phyloP scores from a whole-genome alignment of 2,113 vertebrate genomes.

The Engraulis encrasicolus region DNA sequence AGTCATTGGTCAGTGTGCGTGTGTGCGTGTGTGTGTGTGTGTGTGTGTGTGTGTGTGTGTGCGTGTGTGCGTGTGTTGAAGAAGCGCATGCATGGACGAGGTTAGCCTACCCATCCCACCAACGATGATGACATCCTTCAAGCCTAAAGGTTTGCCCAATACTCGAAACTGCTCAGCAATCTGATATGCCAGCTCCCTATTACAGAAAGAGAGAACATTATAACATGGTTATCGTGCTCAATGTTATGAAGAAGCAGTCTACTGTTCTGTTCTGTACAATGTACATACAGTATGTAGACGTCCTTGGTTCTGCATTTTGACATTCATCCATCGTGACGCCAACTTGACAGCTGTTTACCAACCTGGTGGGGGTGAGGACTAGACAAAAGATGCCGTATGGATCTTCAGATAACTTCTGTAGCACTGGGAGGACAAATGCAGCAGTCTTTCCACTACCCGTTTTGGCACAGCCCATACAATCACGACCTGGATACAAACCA shows the following conservation, averaged over 20 bases:
- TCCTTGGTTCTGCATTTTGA: background rate
- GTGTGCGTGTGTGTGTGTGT: background rate
- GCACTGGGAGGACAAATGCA: constrained; percentile 89
- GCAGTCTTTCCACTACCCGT: constrained; percentile 96
- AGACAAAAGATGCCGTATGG: constrained; percentile 96
- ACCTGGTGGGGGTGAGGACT: constrained; percentile 93
- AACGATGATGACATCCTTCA: constrained; percentile 89
- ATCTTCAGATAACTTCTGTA: constrained; percentile 92
- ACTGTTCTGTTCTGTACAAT: too few relatives aligned
- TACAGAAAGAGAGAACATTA: constrained; percentile 14
- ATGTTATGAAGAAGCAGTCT: too few relatives aligned
- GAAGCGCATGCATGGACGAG: background rate
- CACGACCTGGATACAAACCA: constrained; percentile 77
- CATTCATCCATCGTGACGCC: background rate
- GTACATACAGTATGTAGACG: too few relatives aligned
- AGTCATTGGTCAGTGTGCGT: too few relatives aligned
- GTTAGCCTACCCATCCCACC: constrained; percentile 88
- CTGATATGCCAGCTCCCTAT: constrained; percentile 93
- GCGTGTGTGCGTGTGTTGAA: background rate
- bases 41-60: background rate
- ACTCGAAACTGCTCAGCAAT: constrained; percentile 94
- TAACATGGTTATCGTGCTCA: too few relatives aligned
- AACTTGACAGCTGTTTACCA: background rate
- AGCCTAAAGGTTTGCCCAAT: constrained; percentile 89
- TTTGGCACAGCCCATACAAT: constrained; percentile 93